phyloP scores from a whole-genome alignment of 2,797 vertebrate species.

The Artibeus lituratus region DNA sequence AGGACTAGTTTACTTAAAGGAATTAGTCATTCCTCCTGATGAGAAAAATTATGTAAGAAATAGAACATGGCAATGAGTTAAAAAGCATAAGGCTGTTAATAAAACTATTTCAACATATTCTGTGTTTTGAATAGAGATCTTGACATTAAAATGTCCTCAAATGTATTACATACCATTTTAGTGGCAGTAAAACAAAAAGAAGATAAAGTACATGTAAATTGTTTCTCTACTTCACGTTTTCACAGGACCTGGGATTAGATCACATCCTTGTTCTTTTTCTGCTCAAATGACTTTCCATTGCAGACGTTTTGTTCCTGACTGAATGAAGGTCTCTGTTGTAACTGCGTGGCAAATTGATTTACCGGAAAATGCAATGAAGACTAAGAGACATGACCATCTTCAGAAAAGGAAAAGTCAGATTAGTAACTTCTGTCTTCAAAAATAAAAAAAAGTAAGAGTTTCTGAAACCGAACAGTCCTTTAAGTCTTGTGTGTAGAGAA shows the following conservation, averaged over 20 bases:
- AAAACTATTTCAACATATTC: background rate
- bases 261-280: background rate
- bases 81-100: background rate
- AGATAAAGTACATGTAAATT: background rate
- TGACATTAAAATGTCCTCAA: background rate
- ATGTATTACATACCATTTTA: background rate
- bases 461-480: background rate
- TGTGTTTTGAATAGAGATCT: background rate
- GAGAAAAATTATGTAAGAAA: background rate
- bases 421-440: background rate
- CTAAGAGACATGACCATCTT: background rate
- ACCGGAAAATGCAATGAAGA: background rate
- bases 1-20: background rate
- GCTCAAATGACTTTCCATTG: background rate
- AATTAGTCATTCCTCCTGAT: background rate
- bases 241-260: background rate
- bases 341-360: background rate
- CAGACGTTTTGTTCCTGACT: background rate
- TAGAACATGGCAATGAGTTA: background rate
- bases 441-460: background rate
- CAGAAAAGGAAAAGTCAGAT: background rate
- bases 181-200: background rate
- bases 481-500: background rate
- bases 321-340: background rate
- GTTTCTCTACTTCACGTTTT: background rate